These are phyloP conservation scores for Hirtodrosophila duncani DNA, from an alignment of 2,888 invertebrate species.

Conservation along the genomic window DNA sequence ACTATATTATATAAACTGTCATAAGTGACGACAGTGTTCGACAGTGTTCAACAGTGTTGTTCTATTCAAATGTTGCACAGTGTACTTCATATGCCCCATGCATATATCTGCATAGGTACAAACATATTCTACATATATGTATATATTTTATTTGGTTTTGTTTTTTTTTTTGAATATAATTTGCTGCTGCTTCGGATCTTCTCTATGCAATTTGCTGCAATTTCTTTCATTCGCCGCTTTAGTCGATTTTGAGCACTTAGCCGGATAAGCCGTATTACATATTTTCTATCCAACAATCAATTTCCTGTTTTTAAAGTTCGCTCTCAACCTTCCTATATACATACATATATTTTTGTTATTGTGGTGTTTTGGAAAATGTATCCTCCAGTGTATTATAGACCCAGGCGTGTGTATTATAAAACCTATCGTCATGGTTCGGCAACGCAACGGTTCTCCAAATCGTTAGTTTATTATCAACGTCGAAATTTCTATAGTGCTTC, in stretches of 20 bases:
- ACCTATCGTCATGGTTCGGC: slow-evolving; percentile 15
- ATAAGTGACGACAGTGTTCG: too few species aligned
- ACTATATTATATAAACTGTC: too few species aligned
- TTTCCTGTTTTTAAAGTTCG: too few species aligned
- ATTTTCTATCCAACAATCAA: too few species aligned
- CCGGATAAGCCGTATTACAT: slow-evolving; percentile 33
- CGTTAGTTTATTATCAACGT: too few species aligned
- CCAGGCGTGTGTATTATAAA: slow-evolving; percentile 26
- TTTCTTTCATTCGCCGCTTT: slow-evolving; percentile 45
- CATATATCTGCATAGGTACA: slow-evolving; percentile 1
- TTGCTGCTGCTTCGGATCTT: slow-evolving; percentile 33
- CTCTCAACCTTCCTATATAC: too few species aligned
- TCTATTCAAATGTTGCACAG: too few species aligned
- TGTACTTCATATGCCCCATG: slow-evolving; percentile 25
- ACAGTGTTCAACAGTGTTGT: too few species aligned
- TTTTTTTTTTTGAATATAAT: slow-evolving; percentile 30
- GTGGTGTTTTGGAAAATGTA: slow-evolving; percentile 40
- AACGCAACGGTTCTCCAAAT: slow-evolving; percentile 4
- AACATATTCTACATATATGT: slow-evolving; percentile 8
- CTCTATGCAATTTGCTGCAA: slow-evolving; percentile 27
- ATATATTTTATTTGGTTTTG: slow-evolving; percentile 17
- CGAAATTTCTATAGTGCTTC: slow-evolving; percentile 6
- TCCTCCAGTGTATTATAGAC: slow-evolving; percentile 21
- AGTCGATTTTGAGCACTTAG: slow-evolving; percentile 44
- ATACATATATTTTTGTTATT: too few species aligned